Evolutionary conservation across 2,113 vertebrate genomes (phyloP).

Genomic region (Erythrolamprus reginae): DNA sequence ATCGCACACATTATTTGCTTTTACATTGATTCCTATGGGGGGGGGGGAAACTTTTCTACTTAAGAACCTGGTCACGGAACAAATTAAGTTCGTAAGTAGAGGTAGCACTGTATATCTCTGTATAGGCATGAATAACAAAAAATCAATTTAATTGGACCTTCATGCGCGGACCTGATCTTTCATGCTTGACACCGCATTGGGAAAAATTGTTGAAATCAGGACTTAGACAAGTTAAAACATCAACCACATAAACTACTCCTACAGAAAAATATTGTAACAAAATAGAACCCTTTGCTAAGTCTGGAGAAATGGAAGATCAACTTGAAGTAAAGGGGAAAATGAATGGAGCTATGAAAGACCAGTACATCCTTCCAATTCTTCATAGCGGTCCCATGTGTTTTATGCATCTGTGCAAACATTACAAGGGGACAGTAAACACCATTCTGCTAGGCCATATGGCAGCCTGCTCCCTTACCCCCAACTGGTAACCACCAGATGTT

Average conservation of each 20-base stretch:
- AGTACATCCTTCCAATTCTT: background rate
- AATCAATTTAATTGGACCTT: no score
- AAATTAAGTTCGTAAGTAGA: no score
- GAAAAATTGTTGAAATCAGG: background rate
- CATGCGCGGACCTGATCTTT: no score
- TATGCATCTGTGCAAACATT: background rate
- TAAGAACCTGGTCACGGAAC: no score
- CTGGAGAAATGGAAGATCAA: background rate
- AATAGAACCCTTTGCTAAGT: background rate
- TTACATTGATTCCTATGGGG: no score
- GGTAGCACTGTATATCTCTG: no score
- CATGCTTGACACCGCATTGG: background rate
- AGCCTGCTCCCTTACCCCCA: background rate
- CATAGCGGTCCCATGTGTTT: background rate
- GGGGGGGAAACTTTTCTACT: no score
- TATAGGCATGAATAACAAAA: no score
- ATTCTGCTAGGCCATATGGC: background rate
- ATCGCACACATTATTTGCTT: no score
- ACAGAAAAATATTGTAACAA: background rate
- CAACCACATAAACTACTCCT: background rate
- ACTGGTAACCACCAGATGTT: background rate
- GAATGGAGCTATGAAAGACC: background rate
- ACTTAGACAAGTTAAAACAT: background rate
- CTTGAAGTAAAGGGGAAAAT: background rate
- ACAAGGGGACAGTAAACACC: background rate